These are phyloP conservation scores for Nothoprocta pentlandii DNA, from an alignment of 2,113 vertebrate genomes.

Conservation along the genomic window DNA sequence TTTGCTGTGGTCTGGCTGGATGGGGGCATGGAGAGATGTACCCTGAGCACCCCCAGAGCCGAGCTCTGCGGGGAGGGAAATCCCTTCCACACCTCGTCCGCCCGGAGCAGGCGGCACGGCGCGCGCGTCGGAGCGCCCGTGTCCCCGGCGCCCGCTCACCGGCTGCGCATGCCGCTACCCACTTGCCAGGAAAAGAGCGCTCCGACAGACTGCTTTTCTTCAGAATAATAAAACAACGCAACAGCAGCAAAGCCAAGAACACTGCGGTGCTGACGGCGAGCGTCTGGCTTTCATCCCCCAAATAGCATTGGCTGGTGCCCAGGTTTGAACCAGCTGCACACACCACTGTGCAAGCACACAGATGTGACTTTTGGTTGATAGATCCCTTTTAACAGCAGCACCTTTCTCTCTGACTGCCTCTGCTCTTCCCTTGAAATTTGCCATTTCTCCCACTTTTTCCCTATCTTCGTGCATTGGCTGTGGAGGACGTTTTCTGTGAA, in stretches of 20 bases:
- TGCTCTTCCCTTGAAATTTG: neutral
- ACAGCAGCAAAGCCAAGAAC: slow-evolving; percentile 54
- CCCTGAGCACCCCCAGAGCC: neutral
- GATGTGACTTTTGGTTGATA: neutral
- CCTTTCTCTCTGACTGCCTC: neutral
- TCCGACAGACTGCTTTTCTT: neutral
- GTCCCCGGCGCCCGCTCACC: neutral
- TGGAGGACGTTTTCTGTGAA: neutral
- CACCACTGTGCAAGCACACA: neutral
- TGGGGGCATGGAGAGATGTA: neutral
- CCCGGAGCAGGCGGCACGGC: neutral
- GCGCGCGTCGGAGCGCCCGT: neutral
- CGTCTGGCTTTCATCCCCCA: slow-evolving; percentile 21
- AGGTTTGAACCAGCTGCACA: slow-evolving; percentile 33
- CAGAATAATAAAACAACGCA: slow-evolving; percentile 40
- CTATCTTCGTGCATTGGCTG: neutral
- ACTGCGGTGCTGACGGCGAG: slow-evolving; percentile 16
- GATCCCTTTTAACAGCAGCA: neutral
- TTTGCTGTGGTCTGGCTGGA: neutral
- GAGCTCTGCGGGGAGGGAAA: accelerated
- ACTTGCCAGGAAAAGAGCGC: neutral
- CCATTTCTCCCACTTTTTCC: neutral
- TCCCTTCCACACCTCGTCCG: neutral
- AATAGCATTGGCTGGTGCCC: slow-evolving; percentile 27
- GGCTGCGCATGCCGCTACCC: accelerated